Evolutionary conservation across 2,888 invertebrate species (phyloP).

Genomic region (Euspilapteryx auroguttella): DNA sequence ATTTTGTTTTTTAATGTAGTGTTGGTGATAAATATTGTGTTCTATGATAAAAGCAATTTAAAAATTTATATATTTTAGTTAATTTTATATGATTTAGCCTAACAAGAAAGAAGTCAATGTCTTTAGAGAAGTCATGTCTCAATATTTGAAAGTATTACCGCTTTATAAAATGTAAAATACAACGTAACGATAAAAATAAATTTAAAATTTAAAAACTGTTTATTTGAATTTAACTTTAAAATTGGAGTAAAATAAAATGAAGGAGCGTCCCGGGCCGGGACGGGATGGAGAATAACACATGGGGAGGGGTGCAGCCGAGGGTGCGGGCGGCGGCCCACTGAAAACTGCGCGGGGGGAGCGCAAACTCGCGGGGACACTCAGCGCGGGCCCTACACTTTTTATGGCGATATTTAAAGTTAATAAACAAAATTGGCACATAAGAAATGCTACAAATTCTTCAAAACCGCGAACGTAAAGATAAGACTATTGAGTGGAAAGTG

Average conservation of each 20-base stretch:
- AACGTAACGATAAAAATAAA: too few relatives aligned
- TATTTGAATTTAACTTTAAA: slow-evolving; percentile 56
- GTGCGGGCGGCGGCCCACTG: slow-evolving; percentile 49
- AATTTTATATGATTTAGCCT: too few relatives aligned
- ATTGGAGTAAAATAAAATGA: slow-evolving; percentile 60
- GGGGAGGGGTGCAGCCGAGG: slow-evolving; percentile 16
- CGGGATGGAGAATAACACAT: slow-evolving; percentile 44
- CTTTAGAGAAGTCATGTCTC: too few relatives aligned
- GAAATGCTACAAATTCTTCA: too few relatives aligned
- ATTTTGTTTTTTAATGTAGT: too few relatives aligned
- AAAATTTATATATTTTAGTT: too few relatives aligned
- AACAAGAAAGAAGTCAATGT: too few relatives aligned
- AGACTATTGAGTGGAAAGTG: slow-evolving; percentile 45
- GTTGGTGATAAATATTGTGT: too few relatives aligned
- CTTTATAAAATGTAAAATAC: too few relatives aligned
- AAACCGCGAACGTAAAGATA: slow-evolving; percentile 40
- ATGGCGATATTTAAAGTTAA: slow-evolving; percentile 7
- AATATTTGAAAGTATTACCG: too few relatives aligned
- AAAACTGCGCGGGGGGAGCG: slow-evolving; percentile 61
- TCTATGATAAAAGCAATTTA: too few relatives aligned
- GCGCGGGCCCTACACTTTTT: slow-evolving; percentile 16
- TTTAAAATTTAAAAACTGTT: slow-evolving; percentile 44
- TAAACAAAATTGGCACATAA: too few relatives aligned
- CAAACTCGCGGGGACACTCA: slow-evolving; percentile 58
- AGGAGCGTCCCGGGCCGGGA: slow-evolving; percentile 52